phyloP scores from a whole-genome alignment of 2,113 vertebrate genomes.

The Odocoileus hemionus region DNA sequence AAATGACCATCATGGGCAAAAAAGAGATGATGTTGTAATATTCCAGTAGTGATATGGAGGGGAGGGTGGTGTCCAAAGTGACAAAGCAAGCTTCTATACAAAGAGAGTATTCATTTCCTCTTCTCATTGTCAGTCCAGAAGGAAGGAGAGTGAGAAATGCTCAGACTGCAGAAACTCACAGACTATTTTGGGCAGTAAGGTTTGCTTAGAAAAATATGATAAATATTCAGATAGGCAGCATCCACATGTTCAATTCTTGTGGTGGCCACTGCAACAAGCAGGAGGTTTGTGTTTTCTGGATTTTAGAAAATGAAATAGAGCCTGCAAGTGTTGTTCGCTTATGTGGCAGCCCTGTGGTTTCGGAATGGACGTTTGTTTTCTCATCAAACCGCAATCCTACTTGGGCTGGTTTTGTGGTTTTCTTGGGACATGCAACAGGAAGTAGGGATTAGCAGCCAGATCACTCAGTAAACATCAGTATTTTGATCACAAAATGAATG shows the following conservation, averaged over 20 bases:
- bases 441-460: not conserved
- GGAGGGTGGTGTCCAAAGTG: not conserved
- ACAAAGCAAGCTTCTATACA: not conserved
- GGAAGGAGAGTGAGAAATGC: not conserved
- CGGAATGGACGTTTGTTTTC: slow-evolving; percentile 16
- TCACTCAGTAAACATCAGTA: slow-evolving; percentile 5
- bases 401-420: slow-evolving; percentile 49
- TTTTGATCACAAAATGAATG: not conserved
- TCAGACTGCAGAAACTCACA: not conserved
- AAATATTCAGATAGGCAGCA: not conserved
- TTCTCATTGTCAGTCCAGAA: not conserved
- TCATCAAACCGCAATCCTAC: slow-evolving; percentile 26
- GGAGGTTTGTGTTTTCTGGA: not conserved
- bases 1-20: not conserved
- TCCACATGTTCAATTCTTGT: not conserved
- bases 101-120: not conserved
- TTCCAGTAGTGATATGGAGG: not conserved
- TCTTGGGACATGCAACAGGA: slow-evolving; percentile 7
- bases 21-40: not conserved
- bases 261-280: not conserved
- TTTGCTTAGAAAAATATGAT: not conserved
- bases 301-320: not conserved
- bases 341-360: not conserved
- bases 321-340: not conserved
- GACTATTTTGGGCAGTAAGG: not conserved